A percentile compares a stretch with the other conserved stretches of the same genome.
Evolutionary conservation across 2,113 vertebrate genomes (phyloP).

Genomic region (Elaphurus davidianus): DNA sequence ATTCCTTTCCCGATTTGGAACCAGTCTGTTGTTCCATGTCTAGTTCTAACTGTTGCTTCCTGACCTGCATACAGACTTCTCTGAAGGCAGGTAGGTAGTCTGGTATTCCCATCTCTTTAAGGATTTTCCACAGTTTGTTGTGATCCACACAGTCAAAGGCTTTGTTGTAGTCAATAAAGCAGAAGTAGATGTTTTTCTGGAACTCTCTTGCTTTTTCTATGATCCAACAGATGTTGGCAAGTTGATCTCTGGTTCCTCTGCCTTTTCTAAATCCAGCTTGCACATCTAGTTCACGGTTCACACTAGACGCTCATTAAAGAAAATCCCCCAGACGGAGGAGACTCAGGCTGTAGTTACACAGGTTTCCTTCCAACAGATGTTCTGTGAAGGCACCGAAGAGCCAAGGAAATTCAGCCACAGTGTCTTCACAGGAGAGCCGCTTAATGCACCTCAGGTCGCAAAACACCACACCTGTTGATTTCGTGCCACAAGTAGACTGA

Average conservation of each 20-base stretch:
- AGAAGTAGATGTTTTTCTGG: not conserved
- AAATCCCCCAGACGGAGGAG: not conserved
- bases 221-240: not conserved
- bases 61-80: not conserved
- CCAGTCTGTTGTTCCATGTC: not conserved
- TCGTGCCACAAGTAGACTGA: not conserved
- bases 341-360: not conserved
- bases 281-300: not conserved
- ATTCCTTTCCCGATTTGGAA: not conserved
- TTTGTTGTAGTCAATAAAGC: not conserved
- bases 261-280: not conserved
- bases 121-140: not conserved
- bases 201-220: not conserved
- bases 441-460: not conserved
- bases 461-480: not conserved
- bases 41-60: not conserved
- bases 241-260: not conserved
- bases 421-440: not conserved
- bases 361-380: conserved; percentile 51
- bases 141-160: not conserved
- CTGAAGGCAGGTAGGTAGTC: not conserved
- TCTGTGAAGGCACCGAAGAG: not conserved
- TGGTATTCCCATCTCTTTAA: not conserved
- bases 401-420: conserved; percentile 27
- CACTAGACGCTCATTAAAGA: conserved; percentile 54